Evolutionary conservation across 2,888 invertebrate genomes (phyloP), one percentile per base, ranked within the genome.

Genomic region (Gibbula magus): DNA sequence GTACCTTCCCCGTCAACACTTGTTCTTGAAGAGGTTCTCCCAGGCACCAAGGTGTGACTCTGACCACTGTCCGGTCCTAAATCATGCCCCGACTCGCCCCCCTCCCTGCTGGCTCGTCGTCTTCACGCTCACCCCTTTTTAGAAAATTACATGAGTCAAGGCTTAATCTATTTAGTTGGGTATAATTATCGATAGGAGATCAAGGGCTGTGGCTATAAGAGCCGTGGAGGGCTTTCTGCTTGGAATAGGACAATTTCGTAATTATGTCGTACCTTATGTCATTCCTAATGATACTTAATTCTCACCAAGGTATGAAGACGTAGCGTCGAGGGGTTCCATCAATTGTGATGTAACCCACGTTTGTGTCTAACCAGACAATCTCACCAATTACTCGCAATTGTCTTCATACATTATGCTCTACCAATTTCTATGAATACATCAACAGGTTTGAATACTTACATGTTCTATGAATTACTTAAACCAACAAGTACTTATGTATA

Each of bases 111-210:
- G 70, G 18, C 32, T 29, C 35, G 56, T 56, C 20, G 18, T 35
- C 70, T 35, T 70, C 35, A 35, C 29, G 39, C 20, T n/a, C 32
- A 70, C 35, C 29, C 70, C 70, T 32, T 70, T 45, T 70, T 70
- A 70, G 70, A 70, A 70, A 70, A 70, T 70, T 70, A 35, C 70
- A 35, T 35, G 20, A 70, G 35, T 35, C 39, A 70, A 32, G 35
- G 20, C 39, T 32, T 70, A 70, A 70, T 70, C 70, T 20, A n/a
- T 35, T 70, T 70, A 70, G 70, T 70, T 39, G 35, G 39, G 70
- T 70, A 70, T 70, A 70, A 70, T 70, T 70, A 70, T 70, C 70
- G 70, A 70, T 70, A 70, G 35, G 70, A 70, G 70, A 70, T 70
- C 70, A 35, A 20, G 70, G 16, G 39, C 25, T 39, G 25, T 39